A percentile compares a stretch with the other conserved stretches of the same genome.
Evolutionary conservation across 2,888 invertebrate genomes (phyloP).

Genomic region (Harpalus rufipes): DNA sequence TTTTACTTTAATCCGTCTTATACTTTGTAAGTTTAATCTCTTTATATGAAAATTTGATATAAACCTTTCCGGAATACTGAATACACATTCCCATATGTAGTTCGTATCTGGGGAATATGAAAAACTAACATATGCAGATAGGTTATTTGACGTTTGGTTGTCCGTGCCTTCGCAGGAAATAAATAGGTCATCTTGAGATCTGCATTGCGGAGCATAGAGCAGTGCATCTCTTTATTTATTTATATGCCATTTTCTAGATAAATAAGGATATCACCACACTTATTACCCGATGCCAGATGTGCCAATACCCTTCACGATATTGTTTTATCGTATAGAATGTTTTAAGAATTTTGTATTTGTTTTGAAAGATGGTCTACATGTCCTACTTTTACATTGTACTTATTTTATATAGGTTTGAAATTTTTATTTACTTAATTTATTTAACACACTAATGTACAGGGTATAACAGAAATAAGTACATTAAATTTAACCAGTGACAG

Average conservation of each 20-base stretch:
- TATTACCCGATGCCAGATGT: too few relatives aligned
- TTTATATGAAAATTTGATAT: neutral
- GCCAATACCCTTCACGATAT: too few relatives aligned
- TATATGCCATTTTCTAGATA: neutral
- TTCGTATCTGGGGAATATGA: neutral
- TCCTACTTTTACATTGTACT: too few relatives aligned
- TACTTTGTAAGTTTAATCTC: neutral
- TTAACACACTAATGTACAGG: too few relatives aligned
- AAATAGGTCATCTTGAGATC: constrained; percentile 5
- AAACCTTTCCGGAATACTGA: neutral
- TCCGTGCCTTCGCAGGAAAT: neutral
- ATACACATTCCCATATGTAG: neutral
- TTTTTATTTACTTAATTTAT: neutral
- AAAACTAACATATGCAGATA: constrained; percentile 6
- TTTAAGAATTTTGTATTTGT: too few relatives aligned
- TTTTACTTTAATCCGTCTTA: neutral
- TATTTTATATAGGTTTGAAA: neutral
- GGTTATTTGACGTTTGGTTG: constrained; percentile 1
- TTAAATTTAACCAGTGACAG: too few relatives aligned
- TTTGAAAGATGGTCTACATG: too few relatives aligned
- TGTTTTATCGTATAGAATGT: too few relatives aligned
- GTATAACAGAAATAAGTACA: too few relatives aligned
- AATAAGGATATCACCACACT: neutral
- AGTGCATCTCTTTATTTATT: neutral
- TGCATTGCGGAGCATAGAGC: neutral